A percentile compares a stretch with the other conserved stretches of the same genome.
Conservation (phyloP, 2,888 invertebrate species). For the Cerceris ruficornis region DNA sequence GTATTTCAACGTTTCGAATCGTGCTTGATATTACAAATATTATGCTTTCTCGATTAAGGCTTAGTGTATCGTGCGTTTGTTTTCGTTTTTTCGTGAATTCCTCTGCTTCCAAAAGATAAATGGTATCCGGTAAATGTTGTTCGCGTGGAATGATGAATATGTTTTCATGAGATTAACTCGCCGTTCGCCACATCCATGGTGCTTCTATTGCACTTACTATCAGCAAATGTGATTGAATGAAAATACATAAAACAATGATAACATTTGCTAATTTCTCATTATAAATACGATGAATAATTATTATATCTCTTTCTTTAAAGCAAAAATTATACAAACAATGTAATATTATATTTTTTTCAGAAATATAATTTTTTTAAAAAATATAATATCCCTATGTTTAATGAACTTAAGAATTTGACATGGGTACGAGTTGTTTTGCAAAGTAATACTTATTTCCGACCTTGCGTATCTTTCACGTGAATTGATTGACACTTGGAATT, state of each 20-base stretch:
- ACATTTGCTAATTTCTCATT: neutral
- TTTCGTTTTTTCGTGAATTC: neutral
- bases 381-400: no score
- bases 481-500: neutral
- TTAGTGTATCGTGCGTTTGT: neutral
- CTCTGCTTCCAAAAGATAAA: constrained; percentile 12
- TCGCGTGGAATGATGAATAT: constrained; percentile 26
- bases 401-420: no score
- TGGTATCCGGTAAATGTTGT: constrained; percentile 15
- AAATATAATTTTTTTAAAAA: no score
- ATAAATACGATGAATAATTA: no score
- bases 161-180: constrained; percentile 20
- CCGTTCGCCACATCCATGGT: neutral
- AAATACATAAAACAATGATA: constrained; percentile 20
- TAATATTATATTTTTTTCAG: no score
- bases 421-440: no score
- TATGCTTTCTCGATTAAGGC: neutral
- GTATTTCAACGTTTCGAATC: no score
- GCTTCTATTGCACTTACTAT: constrained; percentile 12
- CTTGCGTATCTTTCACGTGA: no score
- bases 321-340: no score
- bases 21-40: no score
- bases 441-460: no score
- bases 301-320: no score
- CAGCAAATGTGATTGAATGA: constrained; percentile 13